Percentiles rank a stretch among this genome's conserved stretches.
Evolutionary conservation across 2,888 invertebrate genomes (phyloP).

Genomic region (Leptopterna dolabrata): DNA sequence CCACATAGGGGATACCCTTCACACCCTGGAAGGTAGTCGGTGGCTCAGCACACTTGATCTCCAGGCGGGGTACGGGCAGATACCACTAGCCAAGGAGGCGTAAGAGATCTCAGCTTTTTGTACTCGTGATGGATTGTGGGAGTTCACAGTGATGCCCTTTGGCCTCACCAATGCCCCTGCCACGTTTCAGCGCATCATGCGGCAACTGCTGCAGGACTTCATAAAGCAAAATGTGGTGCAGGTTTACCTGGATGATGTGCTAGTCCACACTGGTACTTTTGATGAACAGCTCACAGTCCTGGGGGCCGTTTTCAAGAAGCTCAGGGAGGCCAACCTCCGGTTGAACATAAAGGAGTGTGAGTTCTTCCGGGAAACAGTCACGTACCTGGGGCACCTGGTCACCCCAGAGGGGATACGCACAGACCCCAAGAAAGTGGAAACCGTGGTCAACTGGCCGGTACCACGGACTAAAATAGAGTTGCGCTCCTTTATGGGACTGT

Average conservation of each 20-base stretch:
- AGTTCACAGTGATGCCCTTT: slow-evolving; percentile 8
- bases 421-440: neutral
- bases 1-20: neutral
- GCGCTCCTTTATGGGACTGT: neutral
- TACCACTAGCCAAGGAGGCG: neutral
- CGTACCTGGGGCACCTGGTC: neutral
- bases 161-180: neutral
- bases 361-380: neutral
- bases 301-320: neutral
- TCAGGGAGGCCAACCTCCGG: neutral
- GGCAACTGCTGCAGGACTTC: neutral
- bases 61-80: slow-evolving; percentile 10
- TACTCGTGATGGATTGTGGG: slow-evolving; percentile 1
- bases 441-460: neutral
- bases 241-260: slow-evolving; percentile 31
- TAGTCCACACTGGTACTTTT: neutral
- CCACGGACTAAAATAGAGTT: neutral
- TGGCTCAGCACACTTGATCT: slow-evolving; percentile 5
- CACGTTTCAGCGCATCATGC: slow-evolving; percentile 10
- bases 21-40: neutral
- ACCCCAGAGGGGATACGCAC: neutral
- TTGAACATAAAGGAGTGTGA: neutral
- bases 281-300: neutral
- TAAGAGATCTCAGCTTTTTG: slow-evolving; percentile 4
- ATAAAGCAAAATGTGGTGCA: neutral